Base-by-base conservation (phyloP, 2,888 invertebrate genomes). In the Rhodophaea formosa region DNA sequence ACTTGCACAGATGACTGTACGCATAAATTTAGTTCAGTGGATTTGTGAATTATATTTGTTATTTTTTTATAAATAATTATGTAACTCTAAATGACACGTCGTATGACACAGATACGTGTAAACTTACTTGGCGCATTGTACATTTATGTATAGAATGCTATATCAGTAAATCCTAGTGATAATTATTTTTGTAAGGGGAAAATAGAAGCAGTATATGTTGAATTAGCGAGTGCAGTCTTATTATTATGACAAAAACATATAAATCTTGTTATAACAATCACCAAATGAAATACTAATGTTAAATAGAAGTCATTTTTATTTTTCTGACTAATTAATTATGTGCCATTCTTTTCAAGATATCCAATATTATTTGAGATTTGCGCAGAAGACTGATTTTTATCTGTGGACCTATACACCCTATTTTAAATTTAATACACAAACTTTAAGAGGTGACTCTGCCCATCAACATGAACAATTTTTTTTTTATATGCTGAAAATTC, bases 101-200 rank as follows among this genome's bases (percentile, higher is more conserved):
- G 69, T 68, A 70, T 70, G 67, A 69, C 65, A 61, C 64, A 66
- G 64, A 65, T 64, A 62, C 62, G 62, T 61, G 62, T 66, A 61
- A 58, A 62, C 32, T 56, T 61, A 53, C 32, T 55, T 7, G 17
- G 23, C 10, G 35, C 30, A 46, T 53, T 53, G 15, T 44, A 44
- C 16, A 39, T 39, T 10, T 39, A 29, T 53, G 23, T 23, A 53
- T 54, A 46, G 12, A 32, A 45, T 45, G 54, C 30, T 45, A 55
- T 54, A 54, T 55, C 44, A 54, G 7, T 54, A 44, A 49, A 55
- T 46, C 23, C 56, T 62, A 47, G 56, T 59, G 55, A 59, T 60
- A 58, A 62, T 53, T 64, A 62, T 64, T 64, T 64, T 64, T 64
- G 43, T 64, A 64, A 61, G 55, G 63, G 58, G 61, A 60, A 56